A percentile compares a stretch with the other conserved stretches of the same genome.
Conservation (phyloP, 2,888 invertebrate genomes). For the Callimorpha dominula region DNA sequence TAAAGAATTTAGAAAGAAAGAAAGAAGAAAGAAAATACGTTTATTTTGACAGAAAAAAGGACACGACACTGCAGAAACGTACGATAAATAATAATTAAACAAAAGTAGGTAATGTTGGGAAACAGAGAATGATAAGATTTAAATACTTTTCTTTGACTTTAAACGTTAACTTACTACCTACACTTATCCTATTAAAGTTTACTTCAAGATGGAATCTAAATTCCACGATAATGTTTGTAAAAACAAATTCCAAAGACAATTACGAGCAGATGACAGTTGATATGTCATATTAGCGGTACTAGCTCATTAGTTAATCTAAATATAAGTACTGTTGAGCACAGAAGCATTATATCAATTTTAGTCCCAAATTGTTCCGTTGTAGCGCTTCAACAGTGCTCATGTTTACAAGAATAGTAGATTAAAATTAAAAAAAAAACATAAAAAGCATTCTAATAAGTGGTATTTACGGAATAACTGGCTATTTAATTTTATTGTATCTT, state of each 20-base stretch:
- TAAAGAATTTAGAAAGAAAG: no score
- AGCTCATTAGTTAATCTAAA: constrained; percentile 36
- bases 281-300: not conserved
- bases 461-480: not conserved
- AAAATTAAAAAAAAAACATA: not conserved
- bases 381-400: constrained; percentile 22
- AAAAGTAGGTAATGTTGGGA: no score
- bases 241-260: not conserved
- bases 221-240: not conserved
- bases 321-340: constrained; percentile 22
- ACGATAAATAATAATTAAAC: no score
- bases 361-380: constrained; percentile 27
- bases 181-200: not conserved
- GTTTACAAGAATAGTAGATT: constrained; percentile 13
- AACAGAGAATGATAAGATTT: no score
- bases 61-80: no score
- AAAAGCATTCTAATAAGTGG: constrained; percentile 14
- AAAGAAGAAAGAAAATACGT: no score
- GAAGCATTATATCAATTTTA: constrained; percentile 33
- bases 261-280: not conserved
- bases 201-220: not conserved
- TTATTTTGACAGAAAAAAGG: no score
- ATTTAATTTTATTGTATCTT: constrained; percentile 1
- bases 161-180: not conserved
- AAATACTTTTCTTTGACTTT: not conserved